Evolutionary conservation across 2,113 vertebrate species (phyloP).

Genomic region (Callopanchax toddi): DNA sequence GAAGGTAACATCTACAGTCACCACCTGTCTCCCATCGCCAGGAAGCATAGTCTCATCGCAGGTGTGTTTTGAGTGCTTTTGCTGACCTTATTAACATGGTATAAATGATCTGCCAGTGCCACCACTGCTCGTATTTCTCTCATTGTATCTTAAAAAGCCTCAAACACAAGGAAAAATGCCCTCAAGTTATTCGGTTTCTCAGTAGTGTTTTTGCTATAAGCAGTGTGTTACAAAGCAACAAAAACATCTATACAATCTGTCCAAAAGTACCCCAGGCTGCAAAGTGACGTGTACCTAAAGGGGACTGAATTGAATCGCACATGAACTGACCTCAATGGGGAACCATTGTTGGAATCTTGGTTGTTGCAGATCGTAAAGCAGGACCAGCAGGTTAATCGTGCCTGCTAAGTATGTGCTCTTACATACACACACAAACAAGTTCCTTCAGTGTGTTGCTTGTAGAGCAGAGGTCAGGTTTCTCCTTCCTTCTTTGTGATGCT

Average conservation of each 20-base stretch:
- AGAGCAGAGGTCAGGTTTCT: constrained; percentile 3
- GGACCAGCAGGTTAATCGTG: constrained; percentile 62
- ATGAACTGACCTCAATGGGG: constrained; percentile 8
- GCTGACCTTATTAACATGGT: background rate
- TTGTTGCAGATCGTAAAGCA: constrained; percentile 26
- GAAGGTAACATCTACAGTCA: constrained; percentile 93
- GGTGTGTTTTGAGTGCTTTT: constrained; percentile 78
- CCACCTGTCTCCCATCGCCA: constrained; percentile 93
- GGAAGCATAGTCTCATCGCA: constrained; percentile 94
- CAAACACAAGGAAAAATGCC: background rate
- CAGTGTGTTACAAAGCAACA: background rate
- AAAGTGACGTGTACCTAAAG: background rate
- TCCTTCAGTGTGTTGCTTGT: constrained; percentile 38
- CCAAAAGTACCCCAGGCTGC: background rate
- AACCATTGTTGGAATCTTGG: constrained; percentile 34
- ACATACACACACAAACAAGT: background rate
- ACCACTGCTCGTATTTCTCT: background rate
- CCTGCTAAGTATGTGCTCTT: constrained; percentile 13
- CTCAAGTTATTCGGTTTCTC: background rate
- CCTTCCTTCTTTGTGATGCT: constrained; percentile 12
- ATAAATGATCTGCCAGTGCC: background rate
- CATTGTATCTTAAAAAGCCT: background rate
- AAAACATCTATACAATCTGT: background rate
- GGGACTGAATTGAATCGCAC: background rate
- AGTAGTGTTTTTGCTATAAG: constrained; percentile 3